Conservation (phyloP, 2,113 vertebrate species). For the Oryzias woworae region DNA sequence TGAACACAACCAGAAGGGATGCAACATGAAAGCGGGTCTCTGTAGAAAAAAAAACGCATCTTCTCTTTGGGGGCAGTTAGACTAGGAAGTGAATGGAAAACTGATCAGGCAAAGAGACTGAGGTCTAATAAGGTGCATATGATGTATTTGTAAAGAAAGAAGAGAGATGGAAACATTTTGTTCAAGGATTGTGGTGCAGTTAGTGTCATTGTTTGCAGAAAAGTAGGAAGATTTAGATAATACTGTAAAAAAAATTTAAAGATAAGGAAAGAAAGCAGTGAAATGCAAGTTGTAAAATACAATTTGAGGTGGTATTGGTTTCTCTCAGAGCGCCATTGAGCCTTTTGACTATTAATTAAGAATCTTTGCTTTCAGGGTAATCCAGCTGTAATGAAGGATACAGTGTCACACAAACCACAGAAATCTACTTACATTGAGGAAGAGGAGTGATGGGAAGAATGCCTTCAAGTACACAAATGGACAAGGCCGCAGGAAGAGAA, state of each 20-base stretch:
- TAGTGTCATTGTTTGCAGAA: background rate
- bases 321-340: constrained; percentile 44
- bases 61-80: constrained; percentile 42
- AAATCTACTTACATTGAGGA: constrained; percentile 42
- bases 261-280: constrained; percentile 22
- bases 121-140: constrained; percentile 39
- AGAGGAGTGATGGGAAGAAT: constrained; percentile 31
- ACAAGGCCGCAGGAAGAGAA: constrained; percentile 32
- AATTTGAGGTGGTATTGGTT: constrained; percentile 33
- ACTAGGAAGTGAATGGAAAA: constrained; percentile 29
- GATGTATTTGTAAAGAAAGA: constrained; percentile 37
- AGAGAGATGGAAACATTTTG: no score
- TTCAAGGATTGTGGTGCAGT: no score
- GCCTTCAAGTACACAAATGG: constrained; percentile 55
- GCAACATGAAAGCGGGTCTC: constrained; percentile 43
- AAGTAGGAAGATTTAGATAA: constrained; percentile 13
- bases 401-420: constrained; percentile 34
- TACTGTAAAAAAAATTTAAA: constrained; percentile 25
- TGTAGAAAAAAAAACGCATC: constrained; percentile 28
- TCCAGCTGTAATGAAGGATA: constrained; percentile 63
- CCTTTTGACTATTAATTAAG: constrained; percentile 64
- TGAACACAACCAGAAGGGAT: constrained; percentile 23
- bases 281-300: constrained; percentile 10
- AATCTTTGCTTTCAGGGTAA: constrained; percentile 66
- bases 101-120: constrained; percentile 42